Evolutionary conservation across 2,888 invertebrate genomes (phyloP).

Genomic region (Trichogramma evanescens): DNA sequence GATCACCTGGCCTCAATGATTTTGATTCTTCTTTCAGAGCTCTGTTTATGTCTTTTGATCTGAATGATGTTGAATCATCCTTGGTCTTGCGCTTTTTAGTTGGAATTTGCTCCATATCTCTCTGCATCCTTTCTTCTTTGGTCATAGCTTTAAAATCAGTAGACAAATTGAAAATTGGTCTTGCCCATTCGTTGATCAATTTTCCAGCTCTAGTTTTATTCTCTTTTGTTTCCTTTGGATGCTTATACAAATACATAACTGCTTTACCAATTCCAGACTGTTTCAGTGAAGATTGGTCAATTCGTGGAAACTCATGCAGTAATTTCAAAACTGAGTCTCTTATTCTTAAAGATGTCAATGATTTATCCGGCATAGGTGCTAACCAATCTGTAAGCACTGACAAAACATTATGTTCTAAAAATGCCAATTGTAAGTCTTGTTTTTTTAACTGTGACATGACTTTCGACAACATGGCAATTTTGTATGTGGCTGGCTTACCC

Average conservation of each 20-base stretch:
- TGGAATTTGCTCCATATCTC: constrained; percentile 83
- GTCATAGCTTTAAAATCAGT: constrained; percentile 87
- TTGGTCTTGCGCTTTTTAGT: constrained; percentile 47
- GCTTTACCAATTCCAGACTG: constrained; percentile 98
- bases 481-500: constrained; percentile 82
- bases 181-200: constrained; percentile 94
- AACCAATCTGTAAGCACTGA: constrained; percentile 93
- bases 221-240: constrained; percentile 90
- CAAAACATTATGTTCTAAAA: constrained; percentile 91
- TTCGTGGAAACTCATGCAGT: constrained; percentile 77
- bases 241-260: constrained; percentile 98
- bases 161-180: constrained; percentile 94
- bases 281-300: constrained; percentile 83
- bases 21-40: constrained; percentile 59
- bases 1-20: constrained; percentile 82
- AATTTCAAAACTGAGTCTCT: constrained; percentile 78
- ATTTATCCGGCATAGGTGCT: constrained; percentile 95
- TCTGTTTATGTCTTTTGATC: constrained; percentile 57
- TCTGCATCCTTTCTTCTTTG: constrained; percentile 87
- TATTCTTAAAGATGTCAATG: constrained; percentile 90
- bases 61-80: constrained; percentile 48
- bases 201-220: constrained; percentile 87
- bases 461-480: constrained; percentile 82
- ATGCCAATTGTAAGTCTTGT: constrained; percentile 89
- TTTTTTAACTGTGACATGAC: constrained; percentile 91